Conservation (phyloP, 2,113 vertebrate species). For the Plestiodon gilberti region DNA sequence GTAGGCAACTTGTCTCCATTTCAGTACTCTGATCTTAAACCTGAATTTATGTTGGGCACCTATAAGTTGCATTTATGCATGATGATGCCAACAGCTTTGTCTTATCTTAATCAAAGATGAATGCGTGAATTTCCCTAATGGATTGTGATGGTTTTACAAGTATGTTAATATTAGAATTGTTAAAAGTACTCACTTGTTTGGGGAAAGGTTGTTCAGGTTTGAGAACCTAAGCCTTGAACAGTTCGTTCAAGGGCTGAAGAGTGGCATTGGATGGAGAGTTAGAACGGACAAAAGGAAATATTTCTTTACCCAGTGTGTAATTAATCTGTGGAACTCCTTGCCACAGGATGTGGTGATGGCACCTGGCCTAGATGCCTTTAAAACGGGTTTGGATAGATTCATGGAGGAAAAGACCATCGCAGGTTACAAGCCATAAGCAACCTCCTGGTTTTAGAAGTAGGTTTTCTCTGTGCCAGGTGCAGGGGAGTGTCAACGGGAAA, state of each 20-base stretch:
- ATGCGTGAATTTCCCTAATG: not conserved
- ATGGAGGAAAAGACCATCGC: too few relatives aligned
- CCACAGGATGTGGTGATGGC: too few relatives aligned
- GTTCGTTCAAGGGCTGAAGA: not conserved
- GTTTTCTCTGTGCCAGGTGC: too few relatives aligned
- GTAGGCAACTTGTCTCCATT: slow-evolving; percentile 62
- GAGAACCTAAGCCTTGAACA: not conserved
- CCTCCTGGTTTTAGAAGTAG: too few relatives aligned
- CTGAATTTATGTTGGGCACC: slow-evolving; percentile 56
- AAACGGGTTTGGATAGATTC: too few relatives aligned
- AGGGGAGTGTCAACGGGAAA: too few relatives aligned
- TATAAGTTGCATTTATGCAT: slow-evolving; percentile 59
- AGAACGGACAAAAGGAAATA: too few relatives aligned
- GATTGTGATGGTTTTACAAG: not conserved
- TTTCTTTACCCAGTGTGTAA: too few relatives aligned
- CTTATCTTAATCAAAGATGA: slow-evolving; percentile 25
- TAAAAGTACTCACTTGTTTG: not conserved
- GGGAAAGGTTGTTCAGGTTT: not conserved
- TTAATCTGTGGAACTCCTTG: too few relatives aligned
- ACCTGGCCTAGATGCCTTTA: too few relatives aligned
- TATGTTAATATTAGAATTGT: slow-evolving; percentile 12
- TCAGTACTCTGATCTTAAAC: slow-evolving; percentile 50
- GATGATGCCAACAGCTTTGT: slow-evolving; percentile 49
- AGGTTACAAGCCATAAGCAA: too few relatives aligned
- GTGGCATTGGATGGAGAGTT: not conserved